These are phyloP conservation scores for Austrofundulus limnaeus DNA, from an alignment of 2,113 vertebrate genomes.

Conservation along the genomic window DNA sequence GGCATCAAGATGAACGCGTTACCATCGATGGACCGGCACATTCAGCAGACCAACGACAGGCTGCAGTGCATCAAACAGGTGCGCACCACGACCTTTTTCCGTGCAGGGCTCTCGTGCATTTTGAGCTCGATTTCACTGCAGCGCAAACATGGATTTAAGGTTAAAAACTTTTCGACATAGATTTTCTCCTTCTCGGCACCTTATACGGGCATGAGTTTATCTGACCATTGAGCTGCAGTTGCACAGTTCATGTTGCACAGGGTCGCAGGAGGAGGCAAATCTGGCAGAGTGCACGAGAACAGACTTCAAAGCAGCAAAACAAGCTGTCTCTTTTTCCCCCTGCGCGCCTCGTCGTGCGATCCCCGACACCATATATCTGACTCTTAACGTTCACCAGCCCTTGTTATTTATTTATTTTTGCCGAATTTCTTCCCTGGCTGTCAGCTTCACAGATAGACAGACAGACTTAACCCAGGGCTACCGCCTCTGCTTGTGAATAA, in stretches of 20 bases:
- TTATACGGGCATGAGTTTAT: conserved; percentile 75
- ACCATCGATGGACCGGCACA: conserved; percentile 97
- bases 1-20: conserved; percentile 96
- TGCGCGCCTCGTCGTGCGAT: conserved; percentile 20
- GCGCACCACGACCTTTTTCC: conserved; percentile 20
- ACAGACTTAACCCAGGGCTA: conserved; percentile 61
- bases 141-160: conserved; percentile 8
- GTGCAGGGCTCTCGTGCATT: not conserved
- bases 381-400: conserved; percentile 45
- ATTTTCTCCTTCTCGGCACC: conserved; percentile 39
- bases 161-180: conserved; percentile 23
- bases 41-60: conserved; percentile 99
- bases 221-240: conserved; percentile 72
- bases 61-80: conserved; percentile 99
- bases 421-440: conserved; percentile 57
- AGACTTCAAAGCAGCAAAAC: conserved; percentile 65
- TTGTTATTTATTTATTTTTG: conserved; percentile 67
- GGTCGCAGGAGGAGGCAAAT: conserved; percentile 56
- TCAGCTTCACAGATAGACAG: conserved; percentile 47
- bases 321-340: conserved; percentile 24
- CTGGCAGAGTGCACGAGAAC: conserved; percentile 48
- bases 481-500: conserved; percentile 69
- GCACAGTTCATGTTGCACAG: conserved; percentile 72
- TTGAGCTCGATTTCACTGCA: not conserved
- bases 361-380: conserved; percentile 53